These are phyloP conservation scores for Lycaena phlaeas DNA, from an alignment of 2,888 invertebrate species.

Conservation along the genomic window DNA sequence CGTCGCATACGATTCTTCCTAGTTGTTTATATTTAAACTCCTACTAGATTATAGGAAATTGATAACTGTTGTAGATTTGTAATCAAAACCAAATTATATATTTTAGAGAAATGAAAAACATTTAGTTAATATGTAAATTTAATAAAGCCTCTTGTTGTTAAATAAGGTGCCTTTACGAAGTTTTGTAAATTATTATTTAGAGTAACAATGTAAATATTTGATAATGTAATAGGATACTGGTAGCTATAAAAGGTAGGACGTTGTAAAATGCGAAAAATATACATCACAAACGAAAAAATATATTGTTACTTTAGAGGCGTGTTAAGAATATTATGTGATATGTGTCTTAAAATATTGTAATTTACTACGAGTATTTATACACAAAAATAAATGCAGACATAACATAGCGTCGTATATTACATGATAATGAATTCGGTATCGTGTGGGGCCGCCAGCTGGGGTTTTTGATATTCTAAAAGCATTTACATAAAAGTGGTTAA, in stretches of 20 bases:
- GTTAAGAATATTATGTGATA: slow-evolving; percentile 67
- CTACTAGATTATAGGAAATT: slow-evolving; percentile 67
- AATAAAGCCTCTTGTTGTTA: slow-evolving; percentile 69
- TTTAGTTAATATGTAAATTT: slow-evolving; percentile 70
- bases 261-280: slow-evolving; percentile 38
- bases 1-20: slow-evolving; percentile 70
- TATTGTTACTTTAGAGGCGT: slow-evolving; percentile 70
- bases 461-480: slow-evolving; percentile 50
- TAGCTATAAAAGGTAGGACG: slow-evolving; percentile 55
- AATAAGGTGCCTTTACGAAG: slow-evolving; percentile 69
- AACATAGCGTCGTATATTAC: slow-evolving; percentile 51
- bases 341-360: slow-evolving; percentile 17
- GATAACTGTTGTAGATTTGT: slow-evolving; percentile 68
- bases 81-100: slow-evolving; percentile 72
- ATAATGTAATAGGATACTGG: slow-evolving; percentile 66
- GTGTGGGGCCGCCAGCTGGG: slow-evolving; percentile 63
- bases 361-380: slow-evolving; percentile 6
- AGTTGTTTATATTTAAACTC: slow-evolving; percentile 70
- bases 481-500: slow-evolving; percentile 62
- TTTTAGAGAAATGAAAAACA: slow-evolving; percentile 68
- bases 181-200: slow-evolving; percentile 66
- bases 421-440: slow-evolving; percentile 46
- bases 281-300: slow-evolving; percentile 34
- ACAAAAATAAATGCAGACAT: slow-evolving; percentile 67
- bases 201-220: slow-evolving; percentile 66